These are phyloP conservation scores for Bugulina stolonifera DNA, from an alignment of 2,888 invertebrate genomes.

Conservation along the genomic window DNA sequence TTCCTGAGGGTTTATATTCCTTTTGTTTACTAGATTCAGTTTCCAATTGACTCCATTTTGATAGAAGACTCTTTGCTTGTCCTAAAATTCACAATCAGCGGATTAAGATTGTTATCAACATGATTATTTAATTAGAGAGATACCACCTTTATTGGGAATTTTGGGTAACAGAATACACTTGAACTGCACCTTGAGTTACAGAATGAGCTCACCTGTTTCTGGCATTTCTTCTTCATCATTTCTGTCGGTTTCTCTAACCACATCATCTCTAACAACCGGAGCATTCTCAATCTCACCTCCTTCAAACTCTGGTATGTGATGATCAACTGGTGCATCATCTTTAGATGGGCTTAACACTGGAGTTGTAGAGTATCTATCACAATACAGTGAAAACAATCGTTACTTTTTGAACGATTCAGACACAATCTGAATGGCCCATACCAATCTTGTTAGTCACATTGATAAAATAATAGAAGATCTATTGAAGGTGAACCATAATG, in stretches of 20 bases:
- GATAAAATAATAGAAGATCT: too few relatives aligned
- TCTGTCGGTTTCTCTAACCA: constrained; percentile 17
- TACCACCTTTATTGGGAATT: too few relatives aligned
- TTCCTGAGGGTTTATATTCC: constrained; percentile 8
- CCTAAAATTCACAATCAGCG: too few relatives aligned
- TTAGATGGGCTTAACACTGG: background rate
- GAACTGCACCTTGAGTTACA: too few relatives aligned
- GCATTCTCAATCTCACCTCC: constrained; percentile 21
- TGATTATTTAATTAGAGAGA: too few relatives aligned
- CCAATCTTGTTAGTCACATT: too few relatives aligned
- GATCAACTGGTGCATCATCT: background rate
- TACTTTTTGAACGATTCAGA: background rate
- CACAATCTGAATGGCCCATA: too few relatives aligned
- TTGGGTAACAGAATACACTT: too few relatives aligned
- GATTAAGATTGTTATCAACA: too few relatives aligned
- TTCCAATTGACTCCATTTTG: constrained; percentile 16
- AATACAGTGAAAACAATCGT: too few relatives aligned
- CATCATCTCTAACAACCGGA: background rate
- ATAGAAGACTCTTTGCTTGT: constrained; percentile 5
- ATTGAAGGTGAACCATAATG: too few relatives aligned
- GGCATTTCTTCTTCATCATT: constrained; percentile 3
- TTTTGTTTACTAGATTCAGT: background rate
- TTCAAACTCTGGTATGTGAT: constrained; percentile 13
- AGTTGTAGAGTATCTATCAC: background rate
- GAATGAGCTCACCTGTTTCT: background rate